Evolutionary conservation across 2,113 vertebrate genomes (phyloP).

Genomic region (Protobothrops flavoviridis): DNA sequence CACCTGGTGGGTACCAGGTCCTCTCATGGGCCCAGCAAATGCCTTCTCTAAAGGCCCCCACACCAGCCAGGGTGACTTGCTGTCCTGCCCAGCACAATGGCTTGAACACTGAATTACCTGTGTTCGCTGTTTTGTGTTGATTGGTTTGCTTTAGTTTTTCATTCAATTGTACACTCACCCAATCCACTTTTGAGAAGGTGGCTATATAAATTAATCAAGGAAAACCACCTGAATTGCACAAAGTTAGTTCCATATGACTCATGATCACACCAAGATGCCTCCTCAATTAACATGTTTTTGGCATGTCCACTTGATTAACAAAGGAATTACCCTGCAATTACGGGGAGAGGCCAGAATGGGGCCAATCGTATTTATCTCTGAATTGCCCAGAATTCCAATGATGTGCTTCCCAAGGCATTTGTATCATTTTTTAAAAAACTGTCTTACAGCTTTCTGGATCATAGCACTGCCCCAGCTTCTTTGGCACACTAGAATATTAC

Average conservation of each 20-base stretch:
- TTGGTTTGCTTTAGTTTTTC: neutral
- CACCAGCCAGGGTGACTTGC: neutral
- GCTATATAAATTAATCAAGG: neutral
- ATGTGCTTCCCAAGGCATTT: neutral
- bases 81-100: neutral
- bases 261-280: neutral
- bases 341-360: neutral
- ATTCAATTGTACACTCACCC: neutral
- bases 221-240: neutral
- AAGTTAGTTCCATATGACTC: neutral
- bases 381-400: neutral
- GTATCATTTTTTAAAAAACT: neutral
- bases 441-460: neutral
- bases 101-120: neutral
- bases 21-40: neutral
- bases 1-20: neutral
- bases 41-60: neutral
- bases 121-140: neutral
- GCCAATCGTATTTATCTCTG: neutral
- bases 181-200: neutral
- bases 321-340: neutral
- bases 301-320: neutral
- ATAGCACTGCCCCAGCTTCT: neutral
- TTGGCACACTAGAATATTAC: neutral
- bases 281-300: neutral